Conservation (phyloP, 2,888 invertebrate species). For the Drosophila hamatofila region DNA sequence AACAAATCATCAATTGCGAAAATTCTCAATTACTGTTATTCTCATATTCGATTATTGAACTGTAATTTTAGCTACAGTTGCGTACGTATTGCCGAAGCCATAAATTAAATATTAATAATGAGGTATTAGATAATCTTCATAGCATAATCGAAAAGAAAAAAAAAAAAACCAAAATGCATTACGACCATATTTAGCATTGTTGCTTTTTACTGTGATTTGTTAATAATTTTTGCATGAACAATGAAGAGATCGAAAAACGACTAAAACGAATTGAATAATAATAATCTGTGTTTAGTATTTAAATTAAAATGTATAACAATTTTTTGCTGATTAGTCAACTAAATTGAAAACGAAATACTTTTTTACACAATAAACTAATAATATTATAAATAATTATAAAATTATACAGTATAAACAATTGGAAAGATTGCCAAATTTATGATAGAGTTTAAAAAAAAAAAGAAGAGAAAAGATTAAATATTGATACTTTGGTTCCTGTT, state of each 20-base stretch:
- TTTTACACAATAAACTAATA: slow-evolving; percentile 39
- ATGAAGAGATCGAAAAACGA: slow-evolving; percentile 40
- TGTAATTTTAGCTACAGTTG: slow-evolving; percentile 40
- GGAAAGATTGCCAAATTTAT: slow-evolving; percentile 61
- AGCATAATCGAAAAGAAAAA: slow-evolving; percentile 10
- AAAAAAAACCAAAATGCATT: slow-evolving; percentile 26
- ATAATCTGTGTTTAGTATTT: slow-evolving; percentile 24
- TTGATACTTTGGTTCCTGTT: slow-evolving; percentile 75
- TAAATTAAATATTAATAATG: slow-evolving; percentile 25
- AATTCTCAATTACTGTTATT: background rate
- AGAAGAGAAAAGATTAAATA: slow-evolving; percentile 38
- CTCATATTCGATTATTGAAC: background rate
- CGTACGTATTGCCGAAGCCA: slow-evolving; percentile 41
- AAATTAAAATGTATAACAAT: slow-evolving; percentile 22
- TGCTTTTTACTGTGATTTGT: slow-evolving; percentile 80
- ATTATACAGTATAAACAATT: slow-evolving; percentile 45
- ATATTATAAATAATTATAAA: slow-evolving; percentile 6
- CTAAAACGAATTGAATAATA: slow-evolving; percentile 26
- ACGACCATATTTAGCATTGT: slow-evolving; percentile 64
- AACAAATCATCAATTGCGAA: background rate
- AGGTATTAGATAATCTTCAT: slow-evolving; percentile 21
- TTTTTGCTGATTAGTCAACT: slow-evolving; percentile 58
- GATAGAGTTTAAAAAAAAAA: slow-evolving; percentile 37
- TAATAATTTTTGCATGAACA: slow-evolving; percentile 70
- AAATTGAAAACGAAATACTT: slow-evolving; percentile 52